phyloP scores from a whole-genome alignment of 2,797 vertebrate genomes.

The Taenioides sp. region DNA sequence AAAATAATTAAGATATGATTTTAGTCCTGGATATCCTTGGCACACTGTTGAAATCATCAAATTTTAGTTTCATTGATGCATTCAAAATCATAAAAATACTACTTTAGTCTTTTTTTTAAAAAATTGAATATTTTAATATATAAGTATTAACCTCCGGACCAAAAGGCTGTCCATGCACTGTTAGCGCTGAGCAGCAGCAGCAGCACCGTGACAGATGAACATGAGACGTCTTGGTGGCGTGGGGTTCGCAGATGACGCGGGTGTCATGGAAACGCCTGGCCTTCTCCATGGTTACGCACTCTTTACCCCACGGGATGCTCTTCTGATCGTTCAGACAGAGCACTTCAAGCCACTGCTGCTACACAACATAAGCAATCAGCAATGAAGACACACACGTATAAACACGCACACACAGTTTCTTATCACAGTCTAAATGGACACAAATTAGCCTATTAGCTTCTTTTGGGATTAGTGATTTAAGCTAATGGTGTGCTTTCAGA shows the following conservation, averaged over 20 bases:
- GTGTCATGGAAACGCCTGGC: constrained; percentile 74
- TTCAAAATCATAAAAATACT: too few relatives aligned
- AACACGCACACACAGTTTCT: constrained; percentile 34
- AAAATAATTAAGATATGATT: too few relatives aligned
- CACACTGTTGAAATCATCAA: too few relatives aligned
- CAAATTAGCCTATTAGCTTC: constrained; percentile 67
- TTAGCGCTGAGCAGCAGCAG: constrained; percentile 4
- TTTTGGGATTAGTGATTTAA: constrained; percentile 67
- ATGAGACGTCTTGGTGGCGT: constrained; percentile 60
- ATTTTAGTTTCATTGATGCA: too few relatives aligned
- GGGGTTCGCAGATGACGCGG: constrained; percentile 62
- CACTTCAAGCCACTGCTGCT: constrained; percentile 55
- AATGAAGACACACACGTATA: constrained; percentile 25
- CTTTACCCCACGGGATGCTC: constrained; percentile 62
- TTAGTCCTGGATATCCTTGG: too few relatives aligned
- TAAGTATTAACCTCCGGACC: neutral
- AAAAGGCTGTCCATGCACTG: constrained; percentile 1
- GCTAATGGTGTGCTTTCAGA: constrained; percentile 51
- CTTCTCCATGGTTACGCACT: constrained; percentile 74
- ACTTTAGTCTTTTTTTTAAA: too few relatives aligned
- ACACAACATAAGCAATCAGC: constrained; percentile 20
- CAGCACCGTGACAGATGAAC: constrained; percentile 55
- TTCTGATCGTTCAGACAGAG: constrained; percentile 60
- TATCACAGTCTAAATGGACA: constrained; percentile 67
- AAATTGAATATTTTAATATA: neutral